A percentile compares a stretch with the other conserved stretches of the same genome.
phyloP scores from a whole-genome alignment of 2,888 invertebrate genomes.

The Conus canariensis region DNA sequence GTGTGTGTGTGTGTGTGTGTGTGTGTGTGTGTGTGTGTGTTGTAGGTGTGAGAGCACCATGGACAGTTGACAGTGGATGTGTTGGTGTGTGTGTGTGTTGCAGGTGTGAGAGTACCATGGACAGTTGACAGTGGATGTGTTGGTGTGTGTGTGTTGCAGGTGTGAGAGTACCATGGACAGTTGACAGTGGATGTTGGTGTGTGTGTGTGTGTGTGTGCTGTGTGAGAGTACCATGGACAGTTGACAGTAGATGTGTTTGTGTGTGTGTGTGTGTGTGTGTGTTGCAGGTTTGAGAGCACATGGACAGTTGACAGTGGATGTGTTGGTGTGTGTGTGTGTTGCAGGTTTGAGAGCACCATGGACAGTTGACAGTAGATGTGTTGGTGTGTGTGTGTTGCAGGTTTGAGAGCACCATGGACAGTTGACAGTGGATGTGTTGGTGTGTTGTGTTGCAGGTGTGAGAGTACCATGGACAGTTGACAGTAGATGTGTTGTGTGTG shows the following conservation, averaged over 20 bases:
- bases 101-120: no score
- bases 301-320: not conserved
- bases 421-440: not conserved
- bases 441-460: not conserved
- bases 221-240: not conserved
- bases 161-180: no score
- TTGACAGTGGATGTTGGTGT: not conserved
- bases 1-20: no score
- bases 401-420: no score
- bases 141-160: not conserved
- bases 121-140: not conserved
- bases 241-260: not conserved
- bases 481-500: not conserved
- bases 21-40: no score
- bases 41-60: no score
- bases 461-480: not conserved
- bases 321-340: not conserved
- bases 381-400: not conserved
- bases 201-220: conserved; percentile 9
- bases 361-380: no score
- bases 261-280: conserved; percentile 7
- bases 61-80: no score
- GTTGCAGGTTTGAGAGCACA: not conserved
- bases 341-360: no score
- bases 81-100: no score